A percentile compares a stretch with the other conserved stretches of the same genome.
phyloP scores from a whole-genome alignment of 2,888 invertebrate genomes.

The Desoria tigrina region DNA sequence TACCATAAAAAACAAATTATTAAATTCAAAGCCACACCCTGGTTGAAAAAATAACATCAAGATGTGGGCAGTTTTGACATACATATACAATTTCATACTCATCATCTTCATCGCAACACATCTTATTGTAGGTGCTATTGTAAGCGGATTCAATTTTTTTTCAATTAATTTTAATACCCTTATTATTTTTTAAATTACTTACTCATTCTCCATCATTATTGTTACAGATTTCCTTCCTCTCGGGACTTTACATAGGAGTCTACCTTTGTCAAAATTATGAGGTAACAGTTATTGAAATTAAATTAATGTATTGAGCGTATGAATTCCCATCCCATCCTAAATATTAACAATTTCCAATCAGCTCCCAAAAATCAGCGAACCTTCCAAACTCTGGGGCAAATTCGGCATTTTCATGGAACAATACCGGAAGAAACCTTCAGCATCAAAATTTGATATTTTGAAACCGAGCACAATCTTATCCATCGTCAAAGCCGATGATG shows the following conservation, averaged over 20 bases:
- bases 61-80: slow-evolving; percentile 46
- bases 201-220: neutral
- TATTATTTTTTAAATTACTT: neutral
- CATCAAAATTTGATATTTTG: neutral
- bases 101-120: slow-evolving; percentile 51
- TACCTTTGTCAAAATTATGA: slow-evolving; percentile 50
- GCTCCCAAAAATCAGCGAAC: slow-evolving; percentile 50
- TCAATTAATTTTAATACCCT: neutral
- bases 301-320: no score
- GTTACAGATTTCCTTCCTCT: slow-evolving; percentile 45
- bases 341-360: no score
- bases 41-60: neutral
- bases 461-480: neutral
- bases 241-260: slow-evolving; percentile 48
- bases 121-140: slow-evolving; percentile 52
- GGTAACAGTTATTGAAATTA: slow-evolving; percentile 20
- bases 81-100: slow-evolving; percentile 48
- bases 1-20: no score
- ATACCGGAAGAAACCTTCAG: slow-evolving; percentile 24
- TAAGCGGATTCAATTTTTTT: slow-evolving; percentile 32
- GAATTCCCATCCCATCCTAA: no score
- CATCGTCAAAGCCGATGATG: neutral
- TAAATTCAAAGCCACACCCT: neutral
- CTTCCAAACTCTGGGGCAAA: slow-evolving; percentile 46
- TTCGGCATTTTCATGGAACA: slow-evolving; percentile 43